phyloP scores from a whole-genome alignment of 2,113 vertebrate species.

The Chionodraco myersi region DNA sequence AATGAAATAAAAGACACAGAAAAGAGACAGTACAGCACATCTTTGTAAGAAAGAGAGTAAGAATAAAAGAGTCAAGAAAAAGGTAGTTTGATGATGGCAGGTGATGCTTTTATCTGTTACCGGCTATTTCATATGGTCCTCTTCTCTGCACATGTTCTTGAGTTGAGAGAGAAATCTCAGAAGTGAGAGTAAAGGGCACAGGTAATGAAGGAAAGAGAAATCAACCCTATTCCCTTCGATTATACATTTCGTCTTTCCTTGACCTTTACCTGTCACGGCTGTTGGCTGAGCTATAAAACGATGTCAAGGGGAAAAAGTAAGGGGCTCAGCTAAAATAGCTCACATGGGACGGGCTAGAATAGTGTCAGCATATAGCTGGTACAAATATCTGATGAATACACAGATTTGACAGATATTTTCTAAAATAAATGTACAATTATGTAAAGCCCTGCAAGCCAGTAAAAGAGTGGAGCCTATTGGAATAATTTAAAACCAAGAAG shows the following conservation, averaged over 20 bases:
- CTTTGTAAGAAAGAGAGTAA: not conserved
- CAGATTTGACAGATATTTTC: not conserved
- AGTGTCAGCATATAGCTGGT: constrained; percentile 13
- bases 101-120: constrained; percentile 2
- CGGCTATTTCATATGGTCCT: not conserved
- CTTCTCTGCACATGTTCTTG: not conserved
- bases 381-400: constrained; percentile 4
- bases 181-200: not conserved
- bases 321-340: constrained; percentile 27
- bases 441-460: constrained; percentile 1
- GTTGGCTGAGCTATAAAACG: constrained; percentile 45
- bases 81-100: not conserved
- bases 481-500: constrained; percentile 5
- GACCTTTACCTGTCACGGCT: constrained; percentile 57
- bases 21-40: not conserved
- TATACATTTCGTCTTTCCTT: constrained; percentile 21
- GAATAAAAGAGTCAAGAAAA: constrained; percentile 1
- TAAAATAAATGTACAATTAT: constrained; percentile 35
- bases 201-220: constrained; percentile 37
- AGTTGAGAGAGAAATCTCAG: not conserved
- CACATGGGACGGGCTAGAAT: not conserved
- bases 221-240: constrained; percentile 17
- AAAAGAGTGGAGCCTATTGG: not conserved
- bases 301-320: constrained; percentile 31
- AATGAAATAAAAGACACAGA: constrained; percentile 26